Percentiles rank a stretch among this genome's conserved stretches.
Conservation (phyloP, 2,888 invertebrate species). For the Unio delphinus region DNA sequence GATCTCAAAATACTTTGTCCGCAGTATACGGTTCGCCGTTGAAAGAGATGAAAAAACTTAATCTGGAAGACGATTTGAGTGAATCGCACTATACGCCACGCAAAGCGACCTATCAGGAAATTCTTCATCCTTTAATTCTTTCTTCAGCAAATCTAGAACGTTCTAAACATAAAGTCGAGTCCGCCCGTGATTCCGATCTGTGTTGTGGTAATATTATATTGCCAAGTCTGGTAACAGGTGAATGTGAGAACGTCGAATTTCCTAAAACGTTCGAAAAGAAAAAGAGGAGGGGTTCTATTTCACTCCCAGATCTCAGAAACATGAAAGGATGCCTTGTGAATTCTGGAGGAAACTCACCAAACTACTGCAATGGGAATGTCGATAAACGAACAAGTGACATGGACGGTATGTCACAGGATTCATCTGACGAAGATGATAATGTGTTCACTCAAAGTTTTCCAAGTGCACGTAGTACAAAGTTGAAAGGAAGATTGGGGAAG, state of each 20-base stretch:
- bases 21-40: neutral
- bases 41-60: neutral
- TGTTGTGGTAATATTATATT: too few relatives aligned
- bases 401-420: slow-evolving; percentile 5
- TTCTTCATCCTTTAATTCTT: neutral
- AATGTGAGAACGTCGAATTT: neutral
- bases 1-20: slow-evolving; percentile 1
- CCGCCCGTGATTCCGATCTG: too few relatives aligned
- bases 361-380: slow-evolving; percentile 3
- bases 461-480: neutral
- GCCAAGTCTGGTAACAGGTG: too few relatives aligned
- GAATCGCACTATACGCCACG: neutral
- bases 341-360: slow-evolving; percentile 44
- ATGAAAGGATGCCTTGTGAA: slow-evolving; percentile 40
- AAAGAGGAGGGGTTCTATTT: slow-evolving; percentile 41
- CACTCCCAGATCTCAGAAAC: slow-evolving; percentile 54
- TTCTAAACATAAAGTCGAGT: too few relatives aligned
- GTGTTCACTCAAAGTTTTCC: slow-evolving; percentile 29
- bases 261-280: slow-evolving; percentile 21
- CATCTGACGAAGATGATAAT: slow-evolving; percentile 22
- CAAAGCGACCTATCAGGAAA: slow-evolving; percentile 3
- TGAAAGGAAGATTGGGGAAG: neutral
- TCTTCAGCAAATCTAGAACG: too few relatives aligned
- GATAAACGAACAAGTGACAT: slow-evolving; percentile 1
- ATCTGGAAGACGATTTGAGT: neutral